Evolutionary conservation across 2,113 vertebrate genomes (phyloP), one percentile per base, ranked within the genome.

Genomic region (Benitochromis conjunctus): DNA sequence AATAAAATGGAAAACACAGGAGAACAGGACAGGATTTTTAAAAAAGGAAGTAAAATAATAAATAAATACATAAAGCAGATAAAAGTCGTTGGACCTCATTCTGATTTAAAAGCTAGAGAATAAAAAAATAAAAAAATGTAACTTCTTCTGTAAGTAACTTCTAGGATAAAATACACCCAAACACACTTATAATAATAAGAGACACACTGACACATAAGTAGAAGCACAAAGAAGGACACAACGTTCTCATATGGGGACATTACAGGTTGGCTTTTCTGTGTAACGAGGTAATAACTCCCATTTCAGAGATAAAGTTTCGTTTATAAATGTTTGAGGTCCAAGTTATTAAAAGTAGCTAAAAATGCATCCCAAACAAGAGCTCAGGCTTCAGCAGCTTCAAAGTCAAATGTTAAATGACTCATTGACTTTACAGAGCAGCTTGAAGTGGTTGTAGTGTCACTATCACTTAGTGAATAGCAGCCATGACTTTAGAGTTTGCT

Each of bases 21-120:
- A 53, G 8, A 53, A 3, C 0, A 53, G 0, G 51, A 5, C 18
- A 9, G 19, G 9, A n/a, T 53, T 53, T 3, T 53, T 3, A 2
- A 6, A 19, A 53, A 53, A 53, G 9, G 0, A 53, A 51, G 18
- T 53, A 53, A 53, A 36, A 36, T 9, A 53, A 53, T 53, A 19
- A 29, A 29, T 29, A 29, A 19, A 53, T 0, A 3, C 0, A 53
- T 53, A 5, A 53, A 53, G 19, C 18, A 53, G 18, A 5, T 19
- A 19, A 53, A 53, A 53, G 51, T 19, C 9, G 18, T 53, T 53
- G 18, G 4, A 19, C 51, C 8, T 53, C 18, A 19, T 53, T 53
- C 51, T 53, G 51, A 53, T 19, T 19, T 53, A 9, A 53, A 53
- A 0, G 0, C 1, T 53, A 53, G 18, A 19, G 48, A 53, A 53